Percentiles rank a stretch among this genome's conserved stretches.
phyloP scores from a whole-genome alignment of 2,113 vertebrate genomes.

The Brevimyrus niger region DNA sequence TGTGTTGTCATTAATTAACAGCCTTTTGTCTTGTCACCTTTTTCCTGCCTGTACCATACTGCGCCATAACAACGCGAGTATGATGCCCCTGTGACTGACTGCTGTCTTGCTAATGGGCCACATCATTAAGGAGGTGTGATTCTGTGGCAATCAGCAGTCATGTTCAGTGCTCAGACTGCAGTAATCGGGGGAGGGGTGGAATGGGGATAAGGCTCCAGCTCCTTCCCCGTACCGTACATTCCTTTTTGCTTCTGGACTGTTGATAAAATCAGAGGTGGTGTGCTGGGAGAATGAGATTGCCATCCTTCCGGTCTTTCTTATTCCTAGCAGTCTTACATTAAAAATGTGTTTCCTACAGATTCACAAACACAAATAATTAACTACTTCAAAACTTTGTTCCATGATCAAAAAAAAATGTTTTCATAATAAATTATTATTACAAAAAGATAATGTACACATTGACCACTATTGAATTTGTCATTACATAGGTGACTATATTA shows the following conservation, averaged over 20 bases:
- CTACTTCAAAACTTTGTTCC: neutral
- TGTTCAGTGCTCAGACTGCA: neutral
- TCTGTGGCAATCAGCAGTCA: constrained; percentile 1
- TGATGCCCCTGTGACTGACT: constrained; percentile 1
- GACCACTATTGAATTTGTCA: neutral
- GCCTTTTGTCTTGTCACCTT: too few relatives aligned
- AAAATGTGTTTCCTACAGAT: neutral
- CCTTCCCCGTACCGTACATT: neutral
- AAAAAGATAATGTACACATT: neutral
- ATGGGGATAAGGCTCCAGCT: neutral
- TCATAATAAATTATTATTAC: neutral
- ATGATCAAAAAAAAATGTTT: neutral
- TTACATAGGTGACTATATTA: neutral
- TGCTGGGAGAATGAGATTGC: neutral
- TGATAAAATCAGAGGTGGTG: neutral
- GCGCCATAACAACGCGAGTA: neutral
- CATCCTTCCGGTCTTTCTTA: neutral
- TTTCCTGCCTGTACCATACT: too few relatives aligned
- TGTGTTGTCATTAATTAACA: too few relatives aligned
- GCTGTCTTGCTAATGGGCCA: constrained; percentile 15
- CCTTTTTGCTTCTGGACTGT: neutral
- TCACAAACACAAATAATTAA: neutral
- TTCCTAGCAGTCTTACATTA: neutral
- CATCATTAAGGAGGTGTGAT: constrained; percentile 3
- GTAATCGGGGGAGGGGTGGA: neutral